A percentile compares a stretch with the other conserved stretches of the same genome.
These are phyloP conservation scores for Aurelia coerulea DNA, from an alignment of 30 jellyfish, hydroid and myxozoan species.

Conservation along the genomic window DNA sequence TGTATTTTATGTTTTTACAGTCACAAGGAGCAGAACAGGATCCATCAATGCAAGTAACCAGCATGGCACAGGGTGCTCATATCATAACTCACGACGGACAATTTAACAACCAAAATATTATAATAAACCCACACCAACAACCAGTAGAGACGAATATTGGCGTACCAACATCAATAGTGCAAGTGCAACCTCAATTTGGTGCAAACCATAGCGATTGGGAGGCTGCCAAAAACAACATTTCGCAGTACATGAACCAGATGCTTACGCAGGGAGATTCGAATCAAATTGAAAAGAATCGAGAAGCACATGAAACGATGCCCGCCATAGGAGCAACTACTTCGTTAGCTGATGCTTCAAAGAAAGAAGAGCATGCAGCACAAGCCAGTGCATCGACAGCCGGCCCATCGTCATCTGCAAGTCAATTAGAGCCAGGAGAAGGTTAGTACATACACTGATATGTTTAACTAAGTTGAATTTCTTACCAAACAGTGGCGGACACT, in stretches of 20 bases:
- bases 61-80: slow-evolving; percentile 6
- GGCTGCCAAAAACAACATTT: slow-evolving; percentile 67
- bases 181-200: slow-evolving; percentile 35
- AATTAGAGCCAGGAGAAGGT: background rate
- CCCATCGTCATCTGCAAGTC: background rate
- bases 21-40: too few species aligned
- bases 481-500: too few species aligned
- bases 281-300: slow-evolving; percentile 35
- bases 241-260: slow-evolving; percentile 63
- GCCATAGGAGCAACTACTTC: slow-evolving; percentile 1
- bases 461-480: too few species aligned
- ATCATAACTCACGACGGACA: slow-evolving; percentile 13
- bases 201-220: slow-evolving; percentile 42
- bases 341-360: background rate
- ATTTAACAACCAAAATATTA: slow-evolving; percentile 9
- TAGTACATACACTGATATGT: background rate
- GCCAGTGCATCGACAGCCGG: background rate
- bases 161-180: slow-evolving; percentile 21
- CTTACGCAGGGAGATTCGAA: slow-evolving; percentile 19
- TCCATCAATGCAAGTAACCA: background rate
- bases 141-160: background rate
- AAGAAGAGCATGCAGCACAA: background rate
- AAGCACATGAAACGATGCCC: slow-evolving; percentile 13
- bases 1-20: too few species aligned
- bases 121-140: background rate